Evolutionary conservation across 2,888 invertebrate species (phyloP).

Genomic region (Eristalis intricaria): DNA sequence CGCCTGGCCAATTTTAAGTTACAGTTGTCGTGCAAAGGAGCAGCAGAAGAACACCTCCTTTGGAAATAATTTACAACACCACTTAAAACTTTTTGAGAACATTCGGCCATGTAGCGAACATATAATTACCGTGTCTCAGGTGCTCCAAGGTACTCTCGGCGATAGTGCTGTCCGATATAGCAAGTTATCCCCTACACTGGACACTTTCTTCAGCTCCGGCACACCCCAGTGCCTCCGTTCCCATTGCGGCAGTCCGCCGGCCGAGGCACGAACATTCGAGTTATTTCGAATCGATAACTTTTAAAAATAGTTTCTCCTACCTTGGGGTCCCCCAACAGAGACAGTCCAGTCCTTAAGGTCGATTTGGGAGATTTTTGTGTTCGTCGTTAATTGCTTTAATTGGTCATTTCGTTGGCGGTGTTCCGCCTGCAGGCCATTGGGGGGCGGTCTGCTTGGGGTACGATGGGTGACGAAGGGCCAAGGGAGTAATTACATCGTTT

Average conservation of each 20-base stretch:
- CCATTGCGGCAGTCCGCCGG: background rate
- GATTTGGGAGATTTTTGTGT: background rate
- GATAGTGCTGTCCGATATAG: background rate
- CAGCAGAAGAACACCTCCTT: background rate
- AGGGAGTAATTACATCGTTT: constrained; percentile 14
- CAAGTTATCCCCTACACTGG: background rate
- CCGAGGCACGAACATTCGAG: background rate
- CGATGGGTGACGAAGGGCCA: background rate
- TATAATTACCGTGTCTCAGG: constrained; percentile 21
- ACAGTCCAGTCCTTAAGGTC: background rate
- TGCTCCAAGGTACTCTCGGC: constrained; percentile 1
- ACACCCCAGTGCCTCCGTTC: too few species aligned
- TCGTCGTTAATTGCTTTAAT: constrained; percentile 31
- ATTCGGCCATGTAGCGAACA: background rate
- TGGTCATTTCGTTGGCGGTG: constrained; percentile 28
- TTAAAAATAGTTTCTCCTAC: background rate
- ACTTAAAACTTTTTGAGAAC: constrained; percentile 17
- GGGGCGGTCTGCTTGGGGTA: background rate
- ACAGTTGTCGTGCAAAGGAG: background rate
- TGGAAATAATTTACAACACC: background rate
- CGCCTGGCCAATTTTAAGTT: background rate
- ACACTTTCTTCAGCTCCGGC: background rate
- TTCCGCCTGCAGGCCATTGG: background rate
- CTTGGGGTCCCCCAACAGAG: too few species aligned
- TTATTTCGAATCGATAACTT: background rate